Evolutionary conservation across 2,797 vertebrate species (phyloP).

Genomic region (Schizopygopsis pylzovi): DNA sequence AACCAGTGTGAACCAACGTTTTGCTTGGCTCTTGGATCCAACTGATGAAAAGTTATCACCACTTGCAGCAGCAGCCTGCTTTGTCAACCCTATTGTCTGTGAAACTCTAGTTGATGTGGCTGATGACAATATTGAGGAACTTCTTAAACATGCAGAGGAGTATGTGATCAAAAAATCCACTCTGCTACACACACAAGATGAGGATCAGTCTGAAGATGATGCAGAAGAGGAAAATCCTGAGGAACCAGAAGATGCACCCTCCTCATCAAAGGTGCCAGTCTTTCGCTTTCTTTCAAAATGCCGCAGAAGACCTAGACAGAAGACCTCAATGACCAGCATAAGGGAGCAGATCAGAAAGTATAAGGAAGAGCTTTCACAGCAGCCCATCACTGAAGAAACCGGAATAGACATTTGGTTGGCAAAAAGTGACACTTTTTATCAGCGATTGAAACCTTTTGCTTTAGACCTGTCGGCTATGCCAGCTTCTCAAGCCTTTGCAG

Average conservation of each 20-base stretch:
- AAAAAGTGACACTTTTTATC: background rate
- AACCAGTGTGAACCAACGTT: conserved; percentile 32
- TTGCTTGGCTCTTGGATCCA: conserved; percentile 48
- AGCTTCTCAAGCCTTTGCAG: conserved; percentile 53
- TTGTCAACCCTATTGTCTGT: conserved; percentile 49
- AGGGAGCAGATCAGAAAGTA: conserved; percentile 39
- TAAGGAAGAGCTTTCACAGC: conserved; percentile 36
- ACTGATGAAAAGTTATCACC: conserved; percentile 53
- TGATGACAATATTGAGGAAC: conserved; percentile 58
- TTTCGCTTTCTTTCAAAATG: conserved; percentile 24
- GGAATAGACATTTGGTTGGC: conserved; percentile 1
- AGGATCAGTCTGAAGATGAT: conserved; percentile 51
- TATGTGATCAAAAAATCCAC: background rate
- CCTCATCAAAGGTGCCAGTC: conserved; percentile 47
- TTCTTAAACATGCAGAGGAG: conserved; percentile 26
- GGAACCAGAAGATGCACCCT: conserved; percentile 43
- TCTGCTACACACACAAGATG: conserved; percentile 42
- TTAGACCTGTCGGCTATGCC: conserved; percentile 61
- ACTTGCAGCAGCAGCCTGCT: conserved; percentile 56
- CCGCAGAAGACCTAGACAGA: conserved; percentile 38
- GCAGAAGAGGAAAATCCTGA: conserved; percentile 25
- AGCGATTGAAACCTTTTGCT: conserved; percentile 41
- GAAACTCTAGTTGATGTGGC: conserved; percentile 57
- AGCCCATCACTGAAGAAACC: background rate
- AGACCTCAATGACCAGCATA: conserved; percentile 12